Conservation (phyloP, 2,888 invertebrate species). For the Lingula anatina region DNA sequence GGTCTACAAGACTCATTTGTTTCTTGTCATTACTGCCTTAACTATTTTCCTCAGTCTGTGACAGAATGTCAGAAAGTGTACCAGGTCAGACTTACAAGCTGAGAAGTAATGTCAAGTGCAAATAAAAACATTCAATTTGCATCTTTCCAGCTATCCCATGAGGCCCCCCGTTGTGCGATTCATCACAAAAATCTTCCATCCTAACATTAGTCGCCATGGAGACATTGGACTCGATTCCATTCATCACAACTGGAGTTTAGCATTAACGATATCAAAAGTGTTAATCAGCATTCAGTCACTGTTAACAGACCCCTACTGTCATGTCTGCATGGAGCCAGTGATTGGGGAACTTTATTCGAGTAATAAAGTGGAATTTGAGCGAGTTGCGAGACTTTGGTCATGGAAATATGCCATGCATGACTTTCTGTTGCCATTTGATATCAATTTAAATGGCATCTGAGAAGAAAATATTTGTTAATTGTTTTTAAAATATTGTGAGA, state of each 20-base stretch:
- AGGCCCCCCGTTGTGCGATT: constrained; percentile 86
- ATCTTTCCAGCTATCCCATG: constrained; percentile 71
- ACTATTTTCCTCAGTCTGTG: too few species aligned
- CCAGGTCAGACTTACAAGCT: neutral
- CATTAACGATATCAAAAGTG: constrained; percentile 76
- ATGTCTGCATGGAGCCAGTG: constrained; percentile 85
- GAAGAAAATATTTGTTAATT: too few species aligned
- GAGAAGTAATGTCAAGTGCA: neutral
- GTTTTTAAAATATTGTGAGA: too few species aligned
- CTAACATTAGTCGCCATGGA: constrained; percentile 90
- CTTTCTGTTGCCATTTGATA: constrained; percentile 34
- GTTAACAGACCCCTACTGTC: constrained; percentile 73
- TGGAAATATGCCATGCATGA: constrained; percentile 69
- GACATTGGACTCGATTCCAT: constrained; percentile 94
- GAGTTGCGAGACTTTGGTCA: constrained; percentile 79
- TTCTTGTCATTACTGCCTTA: too few species aligned
- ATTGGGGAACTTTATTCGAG: constrained; percentile 73
- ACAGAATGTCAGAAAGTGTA: neutral
- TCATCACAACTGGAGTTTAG: constrained; percentile 94
- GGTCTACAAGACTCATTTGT: too few species aligned
- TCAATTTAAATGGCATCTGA: constrained; percentile 28
- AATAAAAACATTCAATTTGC: too few species aligned
- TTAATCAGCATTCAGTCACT: constrained; percentile 51
- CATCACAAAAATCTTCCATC: constrained; percentile 87
- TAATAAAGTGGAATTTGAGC: constrained; percentile 70